Conservation (phyloP, 30 jellyfish, hydroid and myxozoan genomes). For the Nemopilema nomurai region DNA sequence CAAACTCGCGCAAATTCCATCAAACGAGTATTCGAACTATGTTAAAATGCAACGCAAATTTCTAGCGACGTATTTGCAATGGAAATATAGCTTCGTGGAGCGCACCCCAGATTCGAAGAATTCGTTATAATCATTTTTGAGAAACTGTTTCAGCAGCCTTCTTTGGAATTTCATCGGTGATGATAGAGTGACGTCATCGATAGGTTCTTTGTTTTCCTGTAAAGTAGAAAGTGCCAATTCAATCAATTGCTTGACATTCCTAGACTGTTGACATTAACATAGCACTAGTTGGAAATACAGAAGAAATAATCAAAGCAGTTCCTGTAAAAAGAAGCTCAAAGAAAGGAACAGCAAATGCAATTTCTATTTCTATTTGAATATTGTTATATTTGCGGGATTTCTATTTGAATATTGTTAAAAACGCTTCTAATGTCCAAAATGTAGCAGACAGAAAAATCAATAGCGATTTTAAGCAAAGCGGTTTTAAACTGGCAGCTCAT, state of each 20-base stretch:
- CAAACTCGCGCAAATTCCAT: too few relatives aligned
- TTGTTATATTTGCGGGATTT: too few relatives aligned
- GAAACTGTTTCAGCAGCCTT: slow-evolving; percentile 57
- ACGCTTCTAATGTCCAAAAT: too few relatives aligned
- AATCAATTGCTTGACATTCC: too few relatives aligned
- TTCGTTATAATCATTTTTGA: slow-evolving; percentile 68
- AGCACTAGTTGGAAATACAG: too few relatives aligned
- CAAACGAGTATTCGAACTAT: too few relatives aligned
- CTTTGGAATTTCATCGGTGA: slow-evolving; percentile 69
- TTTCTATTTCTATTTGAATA: background rate
- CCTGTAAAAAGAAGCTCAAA: background rate
- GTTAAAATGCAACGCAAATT: too few relatives aligned
- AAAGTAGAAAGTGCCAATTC: background rate
- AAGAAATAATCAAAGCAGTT: background rate
- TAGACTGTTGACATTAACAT: too few relatives aligned
- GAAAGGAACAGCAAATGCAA: background rate
- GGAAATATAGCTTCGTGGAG: background rate
- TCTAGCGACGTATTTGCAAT: background rate
- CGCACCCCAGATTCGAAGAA: slow-evolving; percentile 62
- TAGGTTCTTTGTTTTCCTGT: slow-evolving; percentile 53
- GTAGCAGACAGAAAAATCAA: too few relatives aligned
- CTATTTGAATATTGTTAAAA: too few relatives aligned
- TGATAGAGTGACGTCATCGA: slow-evolving; percentile 35
- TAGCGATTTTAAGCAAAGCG: too few relatives aligned
- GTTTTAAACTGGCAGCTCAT: too few relatives aligned